A percentile compares a stretch with the other conserved stretches of the same genome.
Evolutionary conservation across 2,113 vertebrate genomes (phyloP).

Genomic region (Crypturellus undulatus): DNA sequence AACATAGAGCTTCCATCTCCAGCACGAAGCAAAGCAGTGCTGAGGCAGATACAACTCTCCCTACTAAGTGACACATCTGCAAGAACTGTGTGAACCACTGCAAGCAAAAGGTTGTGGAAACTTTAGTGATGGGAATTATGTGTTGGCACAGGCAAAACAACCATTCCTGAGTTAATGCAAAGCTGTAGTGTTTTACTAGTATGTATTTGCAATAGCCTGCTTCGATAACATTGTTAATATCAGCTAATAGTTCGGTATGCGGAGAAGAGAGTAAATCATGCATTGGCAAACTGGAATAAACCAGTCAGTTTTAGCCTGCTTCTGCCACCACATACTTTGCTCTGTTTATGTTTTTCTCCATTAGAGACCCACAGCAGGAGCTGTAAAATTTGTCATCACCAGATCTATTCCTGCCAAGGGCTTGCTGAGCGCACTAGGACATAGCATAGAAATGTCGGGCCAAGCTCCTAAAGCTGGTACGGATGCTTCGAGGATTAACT

Average conservation of each 20-base stretch:
- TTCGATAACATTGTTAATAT: constrained; percentile 11
- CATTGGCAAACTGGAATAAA: constrained; percentile 25
- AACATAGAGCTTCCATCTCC: neutral
- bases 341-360: constrained; percentile 41
- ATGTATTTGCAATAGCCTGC: neutral
- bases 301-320: neutral
- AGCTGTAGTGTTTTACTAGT: neutral
- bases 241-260: neutral
- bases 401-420: neutral
- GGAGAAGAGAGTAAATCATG: neutral
- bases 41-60: neutral
- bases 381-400: neutral
- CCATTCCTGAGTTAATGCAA: neutral
- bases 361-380: constrained; percentile 27
- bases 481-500: neutral
- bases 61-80: neutral
- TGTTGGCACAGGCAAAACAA: neutral
- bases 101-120: neutral
- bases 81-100: neutral
- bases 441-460: neutral
- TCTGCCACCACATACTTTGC: neutral
- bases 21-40: neutral
- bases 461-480: neutral
- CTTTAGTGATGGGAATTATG: neutral
- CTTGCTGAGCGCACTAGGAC: neutral